Conservation (phyloP, 2,113 vertebrate species). For the Leucosticte australis region DNA sequence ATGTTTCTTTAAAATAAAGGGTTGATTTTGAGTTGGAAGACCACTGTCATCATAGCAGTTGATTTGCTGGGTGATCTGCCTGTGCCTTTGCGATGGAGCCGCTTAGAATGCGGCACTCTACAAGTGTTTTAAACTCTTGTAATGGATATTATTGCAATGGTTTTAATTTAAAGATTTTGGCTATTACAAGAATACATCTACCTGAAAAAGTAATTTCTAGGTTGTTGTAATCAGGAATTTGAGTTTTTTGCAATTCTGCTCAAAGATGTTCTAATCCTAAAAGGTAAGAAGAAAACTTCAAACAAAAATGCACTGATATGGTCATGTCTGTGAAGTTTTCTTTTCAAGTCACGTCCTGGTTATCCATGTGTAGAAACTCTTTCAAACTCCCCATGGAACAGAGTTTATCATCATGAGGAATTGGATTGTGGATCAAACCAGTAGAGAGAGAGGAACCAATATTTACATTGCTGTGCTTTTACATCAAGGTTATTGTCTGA, state of each 20-base stretch:
- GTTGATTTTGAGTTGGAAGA: background rate
- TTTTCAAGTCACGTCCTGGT: background rate
- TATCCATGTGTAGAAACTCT: background rate
- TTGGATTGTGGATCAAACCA: background rate
- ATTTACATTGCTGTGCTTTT: background rate
- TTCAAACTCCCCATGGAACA: background rate
- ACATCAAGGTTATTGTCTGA: background rate
- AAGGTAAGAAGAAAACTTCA: background rate
- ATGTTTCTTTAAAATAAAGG: background rate
- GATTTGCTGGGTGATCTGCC: background rate
- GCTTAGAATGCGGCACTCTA: background rate
- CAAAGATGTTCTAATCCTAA: background rate
- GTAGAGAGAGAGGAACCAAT: background rate
- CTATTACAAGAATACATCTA: background rate
- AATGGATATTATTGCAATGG: fast-evolving
- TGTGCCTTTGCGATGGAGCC: background rate
- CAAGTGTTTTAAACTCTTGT: background rate
- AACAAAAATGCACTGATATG: background rate
- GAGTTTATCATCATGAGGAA: background rate
- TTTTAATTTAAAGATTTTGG: background rate
- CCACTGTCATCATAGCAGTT: no score
- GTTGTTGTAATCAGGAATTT: background rate
- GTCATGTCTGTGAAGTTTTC: background rate
- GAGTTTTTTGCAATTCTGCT: background rate
- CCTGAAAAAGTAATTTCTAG: background rate